Evolutionary conservation across 2,113 vertebrate genomes (phyloP).

Genomic region (Apteryx mantelli): DNA sequence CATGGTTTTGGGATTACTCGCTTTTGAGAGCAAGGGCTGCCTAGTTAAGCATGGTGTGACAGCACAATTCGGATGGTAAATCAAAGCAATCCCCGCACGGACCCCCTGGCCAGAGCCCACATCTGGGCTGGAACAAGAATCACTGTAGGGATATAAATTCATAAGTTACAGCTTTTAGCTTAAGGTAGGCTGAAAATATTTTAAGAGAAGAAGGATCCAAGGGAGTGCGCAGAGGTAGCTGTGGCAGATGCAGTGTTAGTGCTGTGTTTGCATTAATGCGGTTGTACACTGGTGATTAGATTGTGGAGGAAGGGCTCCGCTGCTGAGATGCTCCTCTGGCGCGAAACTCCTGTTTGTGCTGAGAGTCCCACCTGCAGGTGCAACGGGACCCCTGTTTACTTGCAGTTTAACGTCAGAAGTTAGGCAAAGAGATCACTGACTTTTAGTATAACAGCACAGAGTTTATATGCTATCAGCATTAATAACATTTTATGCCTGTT

Average conservation of each 20-base stretch:
- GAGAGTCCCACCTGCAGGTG: background rate
- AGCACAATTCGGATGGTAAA: background rate
- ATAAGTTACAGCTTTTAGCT: background rate
- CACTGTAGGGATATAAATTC: accelerated
- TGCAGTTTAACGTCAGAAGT: background rate
- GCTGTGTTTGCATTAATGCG: accelerated
- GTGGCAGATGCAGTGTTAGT: background rate
- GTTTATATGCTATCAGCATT: background rate
- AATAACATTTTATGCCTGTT: background rate
- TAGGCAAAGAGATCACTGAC: background rate
- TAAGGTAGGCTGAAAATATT: background rate
- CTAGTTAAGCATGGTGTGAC: accelerated
- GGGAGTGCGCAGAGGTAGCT: background rate
- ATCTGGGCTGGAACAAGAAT: background rate
- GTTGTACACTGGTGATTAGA: accelerated
- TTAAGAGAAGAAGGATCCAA: background rate
- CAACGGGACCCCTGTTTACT: background rate
- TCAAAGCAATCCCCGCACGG: accelerated
- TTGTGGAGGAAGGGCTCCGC: accelerated
- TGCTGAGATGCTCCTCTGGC: background rate
- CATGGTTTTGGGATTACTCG: accelerated
- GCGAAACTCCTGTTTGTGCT: background rate
- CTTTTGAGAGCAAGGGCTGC: accelerated
- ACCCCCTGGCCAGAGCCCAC: accelerated
- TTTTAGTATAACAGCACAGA: background rate